Evolutionary conservation across 2,888 invertebrate species (phyloP).

Genomic region (Lasiommata megera): DNA sequence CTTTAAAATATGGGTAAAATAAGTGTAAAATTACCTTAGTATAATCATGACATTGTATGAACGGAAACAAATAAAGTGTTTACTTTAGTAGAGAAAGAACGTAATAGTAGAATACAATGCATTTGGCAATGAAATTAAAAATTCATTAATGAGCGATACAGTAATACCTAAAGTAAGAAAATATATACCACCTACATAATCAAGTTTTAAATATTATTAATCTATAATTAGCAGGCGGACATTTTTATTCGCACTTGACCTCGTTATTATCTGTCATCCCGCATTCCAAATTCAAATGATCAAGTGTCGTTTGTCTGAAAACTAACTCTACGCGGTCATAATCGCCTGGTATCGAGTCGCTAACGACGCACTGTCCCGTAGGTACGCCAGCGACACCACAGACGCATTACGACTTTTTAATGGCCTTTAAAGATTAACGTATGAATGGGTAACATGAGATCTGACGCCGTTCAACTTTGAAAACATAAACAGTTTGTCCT

Average conservation of each 20-base stretch:
- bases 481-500: slow-evolving; percentile 69
- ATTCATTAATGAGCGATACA: too few species aligned
- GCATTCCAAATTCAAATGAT: slow-evolving; percentile 54
- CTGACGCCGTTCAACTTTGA: slow-evolving; percentile 54
- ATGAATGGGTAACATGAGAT: slow-evolving; percentile 78
- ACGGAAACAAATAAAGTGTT: too few species aligned
- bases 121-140: too few species aligned
- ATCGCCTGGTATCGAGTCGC: slow-evolving; percentile 72
- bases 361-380: slow-evolving; percentile 78
- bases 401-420: slow-evolving; percentile 72
- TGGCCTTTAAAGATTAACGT: slow-evolving; percentile 70
- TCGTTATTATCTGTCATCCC: slow-evolving; percentile 15
- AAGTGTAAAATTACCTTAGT: too few species aligned
- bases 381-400: slow-evolving; percentile 57
- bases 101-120: too few species aligned
- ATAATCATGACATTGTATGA: too few species aligned
- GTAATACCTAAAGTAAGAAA: too few species aligned
- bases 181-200: too few species aligned
- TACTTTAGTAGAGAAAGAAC: too few species aligned
- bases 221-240: neutral
- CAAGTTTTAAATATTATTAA: neutral
- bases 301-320: slow-evolving; percentile 47
- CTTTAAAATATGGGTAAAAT: too few species aligned
- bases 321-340: slow-evolving; percentile 55
- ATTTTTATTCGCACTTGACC: slow-evolving; percentile 6